phyloP scores from a whole-genome alignment of 1,140 invertebrate genomes.

The Lutraria rhynchaena region DNA sequence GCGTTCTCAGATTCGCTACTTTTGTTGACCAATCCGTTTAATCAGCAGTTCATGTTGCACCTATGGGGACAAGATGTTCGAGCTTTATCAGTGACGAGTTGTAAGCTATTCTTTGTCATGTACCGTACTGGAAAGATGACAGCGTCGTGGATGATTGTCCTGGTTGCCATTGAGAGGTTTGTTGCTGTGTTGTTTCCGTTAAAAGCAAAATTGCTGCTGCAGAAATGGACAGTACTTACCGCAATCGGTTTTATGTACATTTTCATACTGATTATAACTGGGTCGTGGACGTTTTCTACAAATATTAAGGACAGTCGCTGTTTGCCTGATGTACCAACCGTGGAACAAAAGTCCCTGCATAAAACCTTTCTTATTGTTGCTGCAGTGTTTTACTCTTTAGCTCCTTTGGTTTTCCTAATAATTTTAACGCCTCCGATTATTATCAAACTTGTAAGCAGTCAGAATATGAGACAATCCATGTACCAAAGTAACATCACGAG shows the following conservation, averaged over 20 bases:
- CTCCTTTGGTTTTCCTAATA: not conserved
- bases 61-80: constrained; percentile 56
- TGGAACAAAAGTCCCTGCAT: not conserved
- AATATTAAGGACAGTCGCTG: not conserved
- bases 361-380: constrained; percentile 2
- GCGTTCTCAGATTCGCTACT: constrained; percentile 20
- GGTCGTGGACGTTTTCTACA: constrained; percentile 6
- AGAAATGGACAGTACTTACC: not conserved
- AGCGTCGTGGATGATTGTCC: constrained; percentile 14
- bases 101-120: constrained; percentile 21
- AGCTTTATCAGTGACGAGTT: not conserved
- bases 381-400: not conserved
- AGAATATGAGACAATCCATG: not conserved
- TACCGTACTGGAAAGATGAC: not conserved
- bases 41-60: constrained; percentile 23
- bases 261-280: not conserved
- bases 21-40: constrained; percentile 21
- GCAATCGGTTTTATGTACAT: not conserved
- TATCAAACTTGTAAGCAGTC: not conserved
- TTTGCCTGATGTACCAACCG: not conserved
- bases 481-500: not conserved
- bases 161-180: constrained; percentile 3
- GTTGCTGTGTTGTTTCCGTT: constrained; percentile 11
- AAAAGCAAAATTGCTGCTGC: not conserved
- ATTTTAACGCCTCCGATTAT: constrained; percentile 3